Conservation (phyloP, 2,113 vertebrate genomes). For the Ceuthmochares aereus region DNA sequence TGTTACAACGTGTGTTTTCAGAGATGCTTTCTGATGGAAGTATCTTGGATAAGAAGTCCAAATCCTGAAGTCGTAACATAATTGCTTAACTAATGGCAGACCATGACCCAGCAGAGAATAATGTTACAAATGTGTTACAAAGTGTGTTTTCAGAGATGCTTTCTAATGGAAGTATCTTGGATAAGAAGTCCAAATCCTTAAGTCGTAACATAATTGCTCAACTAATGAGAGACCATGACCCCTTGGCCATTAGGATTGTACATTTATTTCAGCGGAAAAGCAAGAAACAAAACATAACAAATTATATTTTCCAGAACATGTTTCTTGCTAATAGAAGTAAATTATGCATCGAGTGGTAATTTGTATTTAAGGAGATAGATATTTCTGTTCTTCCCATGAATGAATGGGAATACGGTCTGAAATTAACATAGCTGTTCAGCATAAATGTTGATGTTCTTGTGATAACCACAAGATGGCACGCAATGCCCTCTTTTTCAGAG, state of each 20-base stretch:
- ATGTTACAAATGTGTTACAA: not conserved
- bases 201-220: not conserved
- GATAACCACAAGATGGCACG: conserved; percentile 5
- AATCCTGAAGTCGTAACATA: not conserved
- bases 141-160: not conserved
- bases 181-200: not conserved
- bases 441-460: not conserved
- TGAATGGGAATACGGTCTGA: too few relatives aligned
- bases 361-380: not conserved
- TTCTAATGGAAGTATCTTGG: not conserved
- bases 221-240: not conserved
- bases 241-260: not conserved
- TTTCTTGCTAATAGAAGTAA: not conserved
- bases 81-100: not conserved
- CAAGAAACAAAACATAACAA: not conserved
- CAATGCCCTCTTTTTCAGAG: not conserved
- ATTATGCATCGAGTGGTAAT: not conserved
- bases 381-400: not conserved
- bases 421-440: not conserved
- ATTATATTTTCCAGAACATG: not conserved
- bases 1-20: not conserved
- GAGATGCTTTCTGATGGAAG: not conserved
- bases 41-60: not conserved
- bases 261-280: not conserved
- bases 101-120: not conserved